Conservation (phyloP, 2,888 invertebrate species). For the Zelleria hepariella region DNA sequence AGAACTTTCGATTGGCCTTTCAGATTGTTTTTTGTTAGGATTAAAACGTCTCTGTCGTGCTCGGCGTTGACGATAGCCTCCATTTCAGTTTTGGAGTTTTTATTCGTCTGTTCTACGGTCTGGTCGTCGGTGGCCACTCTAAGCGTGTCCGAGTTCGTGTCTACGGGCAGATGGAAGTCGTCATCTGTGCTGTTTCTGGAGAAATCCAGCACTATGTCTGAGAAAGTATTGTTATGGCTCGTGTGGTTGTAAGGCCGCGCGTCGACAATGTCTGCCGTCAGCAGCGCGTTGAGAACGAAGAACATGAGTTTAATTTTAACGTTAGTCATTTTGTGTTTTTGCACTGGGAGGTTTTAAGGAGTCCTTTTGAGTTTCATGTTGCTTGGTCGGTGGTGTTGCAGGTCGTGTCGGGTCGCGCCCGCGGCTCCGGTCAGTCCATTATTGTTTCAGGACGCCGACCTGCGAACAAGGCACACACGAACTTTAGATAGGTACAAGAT, state of each 20-base stretch:
- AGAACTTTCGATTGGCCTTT: conserved; percentile 26
- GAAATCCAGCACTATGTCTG: conserved; percentile 39
- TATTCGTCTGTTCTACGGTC: conserved; percentile 41
- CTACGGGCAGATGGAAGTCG: conserved; percentile 50
- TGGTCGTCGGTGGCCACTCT: conserved; percentile 40
- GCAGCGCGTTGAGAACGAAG: conserved; percentile 47
- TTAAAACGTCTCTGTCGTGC: conserved; percentile 47
- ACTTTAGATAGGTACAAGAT: not conserved
- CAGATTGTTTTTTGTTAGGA: conserved; percentile 36
- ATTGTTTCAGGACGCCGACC: not conserved
- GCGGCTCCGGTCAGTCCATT: not conserved
- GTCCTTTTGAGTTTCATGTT: not conserved
- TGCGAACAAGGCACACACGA: not conserved
- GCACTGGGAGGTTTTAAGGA: not conserved
- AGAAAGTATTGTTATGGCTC: conserved; percentile 24
- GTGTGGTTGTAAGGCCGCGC: conserved; percentile 44
- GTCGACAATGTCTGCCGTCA: conserved; percentile 51
- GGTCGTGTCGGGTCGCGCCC: not conserved
- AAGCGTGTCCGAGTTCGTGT: conserved; percentile 55
- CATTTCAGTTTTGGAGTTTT: conserved; percentile 46
- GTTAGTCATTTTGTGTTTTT: conserved; percentile 48
- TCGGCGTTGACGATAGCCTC: conserved; percentile 54
- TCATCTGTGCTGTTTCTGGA: conserved; percentile 30
- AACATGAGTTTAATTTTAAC: conserved; percentile 65
- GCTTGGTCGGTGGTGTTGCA: not conserved